Evolutionary conservation across 1,140 invertebrate species (phyloP).

Genomic region (Phenacoccus solenopsis): DNA sequence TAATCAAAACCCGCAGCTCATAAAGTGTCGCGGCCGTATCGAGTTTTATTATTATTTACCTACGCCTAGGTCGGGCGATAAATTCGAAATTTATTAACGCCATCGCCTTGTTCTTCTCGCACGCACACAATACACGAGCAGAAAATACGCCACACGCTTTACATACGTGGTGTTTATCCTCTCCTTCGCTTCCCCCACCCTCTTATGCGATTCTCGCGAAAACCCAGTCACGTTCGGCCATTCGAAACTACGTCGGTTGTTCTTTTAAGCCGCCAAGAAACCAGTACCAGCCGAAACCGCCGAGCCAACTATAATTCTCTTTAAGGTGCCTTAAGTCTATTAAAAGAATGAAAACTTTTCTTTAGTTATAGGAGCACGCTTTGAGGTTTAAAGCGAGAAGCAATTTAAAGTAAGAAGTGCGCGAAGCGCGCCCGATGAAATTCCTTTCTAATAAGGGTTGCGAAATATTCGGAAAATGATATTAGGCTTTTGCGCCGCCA

Average conservation of each 20-base stretch:
- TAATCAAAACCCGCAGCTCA: no score
- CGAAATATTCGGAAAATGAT: neutral
- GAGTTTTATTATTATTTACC: no score
- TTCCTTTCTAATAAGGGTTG: neutral
- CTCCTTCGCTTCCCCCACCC: no score
- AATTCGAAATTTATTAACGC: no score
- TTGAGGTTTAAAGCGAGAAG: neutral
- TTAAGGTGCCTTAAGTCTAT: slow-evolving; percentile 1
- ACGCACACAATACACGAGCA: neutral
- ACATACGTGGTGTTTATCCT: no score
- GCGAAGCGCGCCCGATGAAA: neutral
- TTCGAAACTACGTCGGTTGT: neutral
- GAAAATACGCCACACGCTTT: neutral
- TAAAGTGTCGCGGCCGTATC: no score
- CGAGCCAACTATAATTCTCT: neutral
- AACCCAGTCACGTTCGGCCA: neutral
- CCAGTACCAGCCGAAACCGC: neutral
- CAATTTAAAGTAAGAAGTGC: neutral
- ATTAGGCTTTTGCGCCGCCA: slow-evolving; percentile 1
- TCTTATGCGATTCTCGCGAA: neutral
- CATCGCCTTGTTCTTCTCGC: no score
- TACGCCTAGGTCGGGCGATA: no score
- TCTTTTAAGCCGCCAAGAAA: neutral
- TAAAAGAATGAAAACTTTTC: neutral
- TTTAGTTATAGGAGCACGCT: neutral